Conservation (phyloP, 2,797 vertebrate genomes). For the Brachyrhaphis roseni region DNA sequence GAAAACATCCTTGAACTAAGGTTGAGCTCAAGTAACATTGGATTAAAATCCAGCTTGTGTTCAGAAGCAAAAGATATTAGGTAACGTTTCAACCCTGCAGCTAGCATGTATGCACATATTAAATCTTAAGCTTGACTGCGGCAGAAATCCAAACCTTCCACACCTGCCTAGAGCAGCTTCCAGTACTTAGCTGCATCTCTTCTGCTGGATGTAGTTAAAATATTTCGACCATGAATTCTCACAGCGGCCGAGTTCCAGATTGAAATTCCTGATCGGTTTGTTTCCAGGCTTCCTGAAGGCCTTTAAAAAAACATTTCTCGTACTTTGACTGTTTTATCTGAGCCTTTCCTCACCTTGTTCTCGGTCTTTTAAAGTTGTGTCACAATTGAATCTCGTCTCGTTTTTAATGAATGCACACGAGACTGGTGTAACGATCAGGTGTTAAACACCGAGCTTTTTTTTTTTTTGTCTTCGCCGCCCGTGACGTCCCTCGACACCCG, state of each 20-base stretch:
- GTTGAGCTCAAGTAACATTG: neutral
- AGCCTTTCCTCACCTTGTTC: neutral
- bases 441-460: conserved; percentile 10
- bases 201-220: conserved; percentile 20
- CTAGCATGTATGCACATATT: conserved; percentile 6
- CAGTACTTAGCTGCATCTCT: neutral
- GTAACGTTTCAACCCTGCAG: neutral
- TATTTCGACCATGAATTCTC: conserved; percentile 27
- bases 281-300: neutral
- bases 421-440: conserved; percentile 8
- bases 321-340: neutral
- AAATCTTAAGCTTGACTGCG: conserved; percentile 16
- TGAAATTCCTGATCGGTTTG: neutral
- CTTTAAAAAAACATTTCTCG: neutral
- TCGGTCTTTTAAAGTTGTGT: neutral
- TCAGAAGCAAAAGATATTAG: neutral
- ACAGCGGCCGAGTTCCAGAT: conserved; percentile 21
- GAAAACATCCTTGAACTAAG: neutral
- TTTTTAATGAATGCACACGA: neutral
- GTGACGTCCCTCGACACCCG: conserved; percentile 49
- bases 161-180: neutral
- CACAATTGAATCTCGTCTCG: neutral
- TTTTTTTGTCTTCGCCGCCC: neutral
- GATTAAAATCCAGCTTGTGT: neutral
- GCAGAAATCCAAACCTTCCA: conserved; percentile 24